A percentile compares a stretch with the other conserved stretches of the same genome.
Evolutionary conservation across 2,888 invertebrate genomes (phyloP).

Genomic region (Pteria penguin): DNA sequence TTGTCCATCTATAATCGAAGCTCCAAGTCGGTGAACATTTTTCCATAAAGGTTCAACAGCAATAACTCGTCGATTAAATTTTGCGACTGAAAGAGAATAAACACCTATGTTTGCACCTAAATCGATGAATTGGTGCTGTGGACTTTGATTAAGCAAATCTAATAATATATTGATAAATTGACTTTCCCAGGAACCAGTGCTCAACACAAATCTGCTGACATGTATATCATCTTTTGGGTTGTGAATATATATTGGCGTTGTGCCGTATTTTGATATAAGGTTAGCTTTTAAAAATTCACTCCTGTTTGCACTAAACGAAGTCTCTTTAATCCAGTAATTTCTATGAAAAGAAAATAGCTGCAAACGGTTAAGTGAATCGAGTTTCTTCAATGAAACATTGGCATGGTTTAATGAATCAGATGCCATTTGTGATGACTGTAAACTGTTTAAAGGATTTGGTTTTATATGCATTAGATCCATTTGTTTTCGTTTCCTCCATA

Average conservation of each 20-base stretch:
- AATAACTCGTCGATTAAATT: constrained; percentile 31
- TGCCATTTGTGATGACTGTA: too few species aligned
- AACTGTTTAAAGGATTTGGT: too few species aligned
- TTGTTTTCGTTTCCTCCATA: constrained; percentile 3
- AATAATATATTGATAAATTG: constrained; percentile 11
- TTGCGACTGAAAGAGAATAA: constrained; percentile 32
- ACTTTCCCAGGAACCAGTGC: constrained; percentile 30
- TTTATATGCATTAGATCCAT: too few species aligned
- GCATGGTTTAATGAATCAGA: too few species aligned
- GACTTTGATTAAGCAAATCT: constrained; percentile 11
- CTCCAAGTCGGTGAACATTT: constrained; percentile 32
- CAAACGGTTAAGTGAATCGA: too few species aligned
- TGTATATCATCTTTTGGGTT: constrained; percentile 30
- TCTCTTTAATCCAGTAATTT: too few species aligned
- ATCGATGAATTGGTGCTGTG: constrained; percentile 33
- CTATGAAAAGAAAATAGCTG: too few species aligned
- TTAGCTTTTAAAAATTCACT: constrained; percentile 20
- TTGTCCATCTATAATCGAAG: constrained; percentile 19
- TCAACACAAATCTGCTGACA: constrained; percentile 18
- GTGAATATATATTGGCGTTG: constrained; percentile 32
- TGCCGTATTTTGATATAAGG: constrained; percentile 15
- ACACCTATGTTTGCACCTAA: constrained; percentile 41
- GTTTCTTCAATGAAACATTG: too few species aligned
- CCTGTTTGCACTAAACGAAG: too few species aligned
- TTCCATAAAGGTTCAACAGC: constrained; percentile 30